Evolutionary conservation across 2,888 invertebrate species (phyloP).

Genomic region (Platycheirus albimanus): DNA sequence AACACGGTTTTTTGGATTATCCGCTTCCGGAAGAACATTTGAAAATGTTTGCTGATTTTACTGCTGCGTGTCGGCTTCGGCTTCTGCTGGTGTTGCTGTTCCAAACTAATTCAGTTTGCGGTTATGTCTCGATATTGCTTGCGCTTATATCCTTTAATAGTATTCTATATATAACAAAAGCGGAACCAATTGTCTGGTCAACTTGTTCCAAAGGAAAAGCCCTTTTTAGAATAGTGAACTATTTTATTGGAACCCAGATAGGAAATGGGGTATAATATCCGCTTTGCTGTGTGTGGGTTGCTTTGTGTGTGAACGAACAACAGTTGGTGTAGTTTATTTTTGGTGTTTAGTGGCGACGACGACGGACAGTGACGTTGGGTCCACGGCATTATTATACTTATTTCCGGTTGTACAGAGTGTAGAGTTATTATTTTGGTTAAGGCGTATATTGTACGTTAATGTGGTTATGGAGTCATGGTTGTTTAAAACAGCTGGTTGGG

Average conservation of each 20-base stretch:
- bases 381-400: constrained; percentile 30
- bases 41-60: constrained; percentile 3
- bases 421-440: constrained; percentile 41
- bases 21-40: constrained; percentile 33
- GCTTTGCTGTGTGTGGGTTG: constrained; percentile 24
- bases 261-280: constrained; percentile 50
- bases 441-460: constrained; percentile 12
- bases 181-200: constrained; percentile 49
- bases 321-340: constrained; percentile 3
- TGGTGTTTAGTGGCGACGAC: too few relatives aligned
- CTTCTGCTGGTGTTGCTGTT: background rate
- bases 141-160: background rate
- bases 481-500: constrained; percentile 22
- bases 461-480: constrained; percentile 23
- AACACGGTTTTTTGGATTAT: constrained; percentile 65
- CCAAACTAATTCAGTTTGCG: constrained; percentile 27
- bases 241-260: constrained; percentile 42
- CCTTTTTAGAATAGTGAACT: constrained; percentile 34
- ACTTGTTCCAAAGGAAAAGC: constrained; percentile 42
- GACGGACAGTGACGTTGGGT: constrained; percentile 21
- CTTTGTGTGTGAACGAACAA: background rate
- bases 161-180: background rate
- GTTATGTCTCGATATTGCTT: constrained; percentile 1
- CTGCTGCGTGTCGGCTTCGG: too few relatives aligned
- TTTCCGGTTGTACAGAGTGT: constrained; percentile 20